phyloP scores from a whole-genome alignment of 2,888 invertebrate genomes.

The Megalurothrips usitatus region DNA sequence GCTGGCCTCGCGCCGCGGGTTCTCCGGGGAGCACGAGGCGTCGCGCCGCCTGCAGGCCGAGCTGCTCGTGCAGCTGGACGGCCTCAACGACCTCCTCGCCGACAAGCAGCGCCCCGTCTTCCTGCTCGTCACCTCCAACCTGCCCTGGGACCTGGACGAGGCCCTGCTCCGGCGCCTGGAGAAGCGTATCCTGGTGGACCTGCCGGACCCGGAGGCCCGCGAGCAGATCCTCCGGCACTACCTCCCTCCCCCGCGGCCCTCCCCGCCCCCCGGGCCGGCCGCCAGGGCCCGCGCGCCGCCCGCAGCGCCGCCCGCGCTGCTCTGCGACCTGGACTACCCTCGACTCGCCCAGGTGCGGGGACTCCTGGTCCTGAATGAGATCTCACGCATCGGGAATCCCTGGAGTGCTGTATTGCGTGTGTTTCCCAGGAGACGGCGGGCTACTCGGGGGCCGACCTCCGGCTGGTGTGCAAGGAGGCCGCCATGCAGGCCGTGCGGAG shows the following conservation, averaged over 20 bases:
- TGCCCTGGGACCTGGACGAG: conserved; percentile 87
- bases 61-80: conserved; percentile 81
- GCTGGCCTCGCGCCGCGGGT: conserved; percentile 58
- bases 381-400: conserved; percentile 27
- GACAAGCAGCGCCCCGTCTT: conserved; percentile 51
- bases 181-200: conserved; percentile 74
- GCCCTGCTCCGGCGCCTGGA: conserved; percentile 85
- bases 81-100: conserved; percentile 55
- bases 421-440: conserved; percentile 57
- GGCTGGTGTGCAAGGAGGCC: conserved; percentile 81
- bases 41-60: conserved; percentile 85
- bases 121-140: conserved; percentile 81
- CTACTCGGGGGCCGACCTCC: conserved; percentile 86
- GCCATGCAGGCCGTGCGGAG: conserved; percentile 75
- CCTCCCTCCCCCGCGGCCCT: conserved; percentile 49
- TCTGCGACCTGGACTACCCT: conserved; percentile 48
- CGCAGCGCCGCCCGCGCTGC: conserved; percentile 48
- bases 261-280: conserved; percentile 46
- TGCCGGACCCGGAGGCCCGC: conserved; percentile 68
- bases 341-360: conserved; percentile 44
- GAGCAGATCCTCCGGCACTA: conserved; percentile 61
- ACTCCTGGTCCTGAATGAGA: not conserved
- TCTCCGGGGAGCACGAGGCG: conserved; percentile 68
- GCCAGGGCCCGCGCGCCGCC: conserved; percentile 45
- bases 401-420: too few relatives aligned